Evolutionary conservation across 1,140 invertebrate species (phyloP).

Genomic region (Fopius arisanus): DNA sequence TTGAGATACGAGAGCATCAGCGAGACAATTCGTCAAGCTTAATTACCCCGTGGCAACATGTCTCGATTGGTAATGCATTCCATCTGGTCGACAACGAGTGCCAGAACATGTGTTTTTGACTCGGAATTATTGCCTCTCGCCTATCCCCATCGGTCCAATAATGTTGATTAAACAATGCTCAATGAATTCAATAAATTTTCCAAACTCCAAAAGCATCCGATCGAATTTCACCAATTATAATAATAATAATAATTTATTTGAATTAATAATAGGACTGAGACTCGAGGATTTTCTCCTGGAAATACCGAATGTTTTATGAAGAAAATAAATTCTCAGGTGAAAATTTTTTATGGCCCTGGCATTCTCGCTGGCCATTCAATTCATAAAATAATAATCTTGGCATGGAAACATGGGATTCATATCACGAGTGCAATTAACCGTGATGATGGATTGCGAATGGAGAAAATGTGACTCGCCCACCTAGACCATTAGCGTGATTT

Average conservation of each 20-base stretch:
- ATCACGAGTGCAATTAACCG: not conserved
- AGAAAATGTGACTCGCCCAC: not conserved
- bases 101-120: not conserved
- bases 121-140: not conserved
- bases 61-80: not conserved
- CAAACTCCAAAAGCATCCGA: no score
- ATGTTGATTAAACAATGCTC: not conserved
- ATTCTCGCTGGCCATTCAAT: no score
- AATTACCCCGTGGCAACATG: constrained; percentile 9
- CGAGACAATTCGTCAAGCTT: constrained; percentile 27
- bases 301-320: no score
- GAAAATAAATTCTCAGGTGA: no score
- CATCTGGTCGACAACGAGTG: not conserved
- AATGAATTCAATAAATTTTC: no score
- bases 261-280: no score
- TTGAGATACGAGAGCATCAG: constrained; percentile 2
- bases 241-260: no score
- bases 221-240: no score
- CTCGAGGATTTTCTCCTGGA: no score
- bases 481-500: constrained; percentile 1
- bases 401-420: not conserved
- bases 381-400: not conserved
- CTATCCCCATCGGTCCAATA: not conserved
- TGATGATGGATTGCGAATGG: not conserved
- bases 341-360: no score